These are phyloP conservation scores for Sus scrofa DNA, from an alignment of 2,113 vertebrate genomes.

Conservation along the genomic window DNA sequence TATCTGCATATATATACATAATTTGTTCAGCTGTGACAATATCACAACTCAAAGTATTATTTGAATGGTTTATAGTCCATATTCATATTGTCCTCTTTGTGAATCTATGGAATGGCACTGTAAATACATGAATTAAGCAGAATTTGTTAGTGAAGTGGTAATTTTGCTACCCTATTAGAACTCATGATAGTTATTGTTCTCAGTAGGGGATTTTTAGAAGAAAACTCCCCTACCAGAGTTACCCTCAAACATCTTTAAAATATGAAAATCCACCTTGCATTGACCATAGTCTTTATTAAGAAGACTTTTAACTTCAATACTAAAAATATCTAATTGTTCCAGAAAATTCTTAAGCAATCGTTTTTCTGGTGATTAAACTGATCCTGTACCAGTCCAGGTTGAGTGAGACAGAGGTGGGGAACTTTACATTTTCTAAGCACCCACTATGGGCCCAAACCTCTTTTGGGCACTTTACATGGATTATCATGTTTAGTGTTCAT, in stretches of 20 bases:
- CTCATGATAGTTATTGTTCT: neutral
- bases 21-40: neutral
- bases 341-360: slow-evolving; percentile 57
- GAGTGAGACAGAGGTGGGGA: neutral
- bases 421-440: neutral
- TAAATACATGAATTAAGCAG: neutral
- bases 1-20: neutral
- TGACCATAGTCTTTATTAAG: slow-evolving; percentile 63
- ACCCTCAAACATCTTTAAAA: slow-evolving; percentile 36
- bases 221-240: slow-evolving; percentile 65
- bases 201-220: slow-evolving; percentile 63
- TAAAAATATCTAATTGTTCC: slow-evolving; percentile 70
- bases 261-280: slow-evolving; percentile 42
- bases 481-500: slow-evolving; percentile 44
- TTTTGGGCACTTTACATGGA: slow-evolving; percentile 8
- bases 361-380: neutral
- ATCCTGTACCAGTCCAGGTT: neutral
- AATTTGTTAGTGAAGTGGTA: slow-evolving; percentile 16
- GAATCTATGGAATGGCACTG: neutral
- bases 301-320: slow-evolving; percentile 32
- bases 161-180: neutral
- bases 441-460: neutral
- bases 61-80: neutral
- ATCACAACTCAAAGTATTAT: neutral
- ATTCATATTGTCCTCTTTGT: neutral